Evolutionary conservation across 2,113 vertebrate genomes (phyloP), one percentile per base, ranked within the genome.

Genomic region (Raphicerus campestris): DNA sequence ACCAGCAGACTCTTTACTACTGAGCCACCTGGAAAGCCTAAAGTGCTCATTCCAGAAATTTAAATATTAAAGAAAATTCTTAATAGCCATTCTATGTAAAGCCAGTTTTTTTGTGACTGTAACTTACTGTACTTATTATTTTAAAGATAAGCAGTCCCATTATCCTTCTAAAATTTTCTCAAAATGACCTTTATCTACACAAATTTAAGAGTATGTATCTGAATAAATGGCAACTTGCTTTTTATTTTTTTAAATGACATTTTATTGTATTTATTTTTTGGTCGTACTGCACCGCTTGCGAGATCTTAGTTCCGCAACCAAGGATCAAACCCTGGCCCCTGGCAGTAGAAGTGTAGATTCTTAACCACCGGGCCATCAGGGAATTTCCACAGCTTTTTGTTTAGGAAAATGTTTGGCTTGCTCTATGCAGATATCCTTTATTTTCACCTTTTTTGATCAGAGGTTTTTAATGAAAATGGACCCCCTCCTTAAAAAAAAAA

Each of bases 131-230:
- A 75, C 26, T 80, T 78, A 75, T 16, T 75, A 73, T 17, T 93
- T 63, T 93, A 77, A 95, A 66, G 45, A 51, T 49, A 53, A 55
- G 55, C 7, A 47, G 17, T 32, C 77, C 73, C n/a, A 82, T 19
- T 49, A 77, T 78, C 55, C 35, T 91, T 80, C 49, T 61, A 87
- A 55, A 96, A 83, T 45, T 92, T 75, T 93, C 45, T 87, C 45
- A 45, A 39, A 53, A 42, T 63, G 66, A 78, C 47, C 17, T 96
- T 63, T 47, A 89, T 17, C 42, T 39, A 53, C 7, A 77, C 24
- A 84, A 45, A 96, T 55, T 45, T 75, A 89, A 63, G 39, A 24
- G 61, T 84, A 53, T 61, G 28, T 77, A 30, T 85, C 14, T 56
- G 75, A 92, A 82, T 60, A 93, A 85, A 85, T 35, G 9, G 20